Conservation (phyloP, 2,888 invertebrate genomes). For the Epistrophe grossulariae region DNA sequence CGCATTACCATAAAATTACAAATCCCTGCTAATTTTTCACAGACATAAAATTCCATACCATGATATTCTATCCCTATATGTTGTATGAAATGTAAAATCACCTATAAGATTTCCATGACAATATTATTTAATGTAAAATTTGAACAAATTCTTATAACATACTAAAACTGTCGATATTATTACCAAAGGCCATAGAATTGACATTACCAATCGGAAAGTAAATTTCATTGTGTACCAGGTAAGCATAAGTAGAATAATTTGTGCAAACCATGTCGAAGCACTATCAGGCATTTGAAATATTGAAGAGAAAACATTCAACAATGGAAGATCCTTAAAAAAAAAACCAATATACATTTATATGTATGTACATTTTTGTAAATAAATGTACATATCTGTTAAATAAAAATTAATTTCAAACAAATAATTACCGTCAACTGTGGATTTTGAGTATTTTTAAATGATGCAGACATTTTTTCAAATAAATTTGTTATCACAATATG, state of each 20-base stretch:
- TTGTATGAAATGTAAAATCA: slow-evolving; percentile 10
- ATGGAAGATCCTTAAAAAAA: slow-evolving; percentile 74
- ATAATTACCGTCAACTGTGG: not conserved
- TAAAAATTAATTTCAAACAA: too few relatives aligned
- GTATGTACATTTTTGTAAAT: too few relatives aligned
- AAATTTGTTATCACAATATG: not conserved
- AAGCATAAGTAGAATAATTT: slow-evolving; percentile 77
- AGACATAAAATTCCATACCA: not conserved
- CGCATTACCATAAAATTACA: slow-evolving; percentile 36
- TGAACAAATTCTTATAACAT: not conserved
- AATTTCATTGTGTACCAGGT: slow-evolving; percentile 79
- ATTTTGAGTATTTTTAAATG: not conserved
- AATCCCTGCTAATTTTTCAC: not conserved
- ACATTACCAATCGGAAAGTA: slow-evolving; percentile 66
- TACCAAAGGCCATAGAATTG: slow-evolving; percentile 40
- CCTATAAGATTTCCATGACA: not conserved
- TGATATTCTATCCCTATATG: not conserved
- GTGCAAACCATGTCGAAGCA: slow-evolving; percentile 77
- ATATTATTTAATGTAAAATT: not conserved
- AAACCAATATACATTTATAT: too few relatives aligned
- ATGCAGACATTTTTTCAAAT: not conserved
- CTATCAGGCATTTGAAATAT: slow-evolving; percentile 77
- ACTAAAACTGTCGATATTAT: slow-evolving; percentile 26
- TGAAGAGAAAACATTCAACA: slow-evolving; percentile 75
- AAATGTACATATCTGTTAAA: too few relatives aligned